Evolutionary conservation across 2,888 invertebrate species (phyloP), one percentile per base, ranked within the genome.

Genomic region (Panzeria rudis): DNA sequence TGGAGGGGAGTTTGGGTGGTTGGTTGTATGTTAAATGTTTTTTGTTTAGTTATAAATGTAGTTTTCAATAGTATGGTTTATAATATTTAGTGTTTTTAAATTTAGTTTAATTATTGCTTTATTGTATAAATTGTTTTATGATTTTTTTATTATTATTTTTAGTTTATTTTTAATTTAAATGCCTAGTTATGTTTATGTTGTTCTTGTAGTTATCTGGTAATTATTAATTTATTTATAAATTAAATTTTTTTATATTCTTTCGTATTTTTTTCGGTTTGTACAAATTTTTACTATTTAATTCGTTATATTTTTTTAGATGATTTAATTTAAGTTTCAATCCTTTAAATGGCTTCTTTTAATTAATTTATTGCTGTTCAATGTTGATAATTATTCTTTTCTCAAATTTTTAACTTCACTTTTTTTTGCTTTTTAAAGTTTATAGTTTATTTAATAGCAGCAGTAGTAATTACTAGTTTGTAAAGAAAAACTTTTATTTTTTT

Each of bases 21-120:
- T 69, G 64, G 8, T 61, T 50, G 15, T 41, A 50, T 61, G 47
- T 29, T 56, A 47, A 44, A 71, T 75, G 35, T 72, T 82, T 35
- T 35, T 59, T 71, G 44, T 72, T 61, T 29, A 23, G 23, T 56
- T 61, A 47, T 73, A 64, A 20, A 56, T 52, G 41, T 83, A 41
- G 15, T 83, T 62, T 75, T 62, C 9, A 44, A 23, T 66, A 64
- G 41, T 76, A 47, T 72, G 61, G 72, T 35, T 77, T 61, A 20
- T 50, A 54, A 23, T 38, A 32, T 80, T 76, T 32, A 29, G 38
- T 50, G 73, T 54, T 29, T 38, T 56, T 44, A 66, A 72, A 75
- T 25, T 54, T 35, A 54, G 47, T 56, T 81, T 56, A 84, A 76
- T 83, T 86, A 83, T 86, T 86, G 84, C 85, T 86, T 86, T 84